phyloP scores from a whole-genome alignment of 1,140 invertebrate species.

The Telenomus remus region DNA sequence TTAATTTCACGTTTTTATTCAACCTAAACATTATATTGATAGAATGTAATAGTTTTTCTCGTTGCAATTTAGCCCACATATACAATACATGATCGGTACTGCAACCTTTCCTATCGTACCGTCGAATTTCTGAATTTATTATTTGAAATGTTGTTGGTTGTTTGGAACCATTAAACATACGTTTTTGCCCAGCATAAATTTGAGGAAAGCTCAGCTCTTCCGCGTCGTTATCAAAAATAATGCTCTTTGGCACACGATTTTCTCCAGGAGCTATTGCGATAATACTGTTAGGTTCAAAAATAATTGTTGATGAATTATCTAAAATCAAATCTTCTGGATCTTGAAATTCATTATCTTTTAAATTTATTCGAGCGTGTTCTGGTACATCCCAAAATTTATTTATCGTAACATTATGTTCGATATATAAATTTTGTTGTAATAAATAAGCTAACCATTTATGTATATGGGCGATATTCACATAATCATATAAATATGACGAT shows the following conservation, averaged over 20 bases:
- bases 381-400: neutral
- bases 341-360: slow-evolving; percentile 16
- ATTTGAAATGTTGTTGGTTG: slow-evolving; percentile 19
- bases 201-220: slow-evolving; percentile 33
- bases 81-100: slow-evolving; percentile 19
- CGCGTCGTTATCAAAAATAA: slow-evolving; percentile 35
- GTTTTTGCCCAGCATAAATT: slow-evolving; percentile 22
- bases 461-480: slow-evolving; percentile 8
- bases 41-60: slow-evolving; percentile 24
- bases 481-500: slow-evolving; percentile 16
- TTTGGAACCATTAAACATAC: slow-evolving; percentile 9
- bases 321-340: neutral
- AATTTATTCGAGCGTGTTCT: neutral
- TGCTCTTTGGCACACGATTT: slow-evolving; percentile 27
- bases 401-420: slow-evolving; percentile 9
- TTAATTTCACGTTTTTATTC: slow-evolving; percentile 21
- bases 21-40: slow-evolving; percentile 31
- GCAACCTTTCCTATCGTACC: slow-evolving; percentile 25
- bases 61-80: slow-evolving; percentile 12
- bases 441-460: slow-evolving; percentile 6
- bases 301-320: slow-evolving; percentile 6
- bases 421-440: slow-evolving; percentile 9
- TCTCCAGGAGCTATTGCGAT: slow-evolving; percentile 46
- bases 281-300: slow-evolving; percentile 10
- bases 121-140: slow-evolving; percentile 44